Percentiles rank a stretch among this genome's conserved stretches.
Evolutionary conservation across 2,888 invertebrate genomes (phyloP).

Genomic region (Nineta flava): DNA sequence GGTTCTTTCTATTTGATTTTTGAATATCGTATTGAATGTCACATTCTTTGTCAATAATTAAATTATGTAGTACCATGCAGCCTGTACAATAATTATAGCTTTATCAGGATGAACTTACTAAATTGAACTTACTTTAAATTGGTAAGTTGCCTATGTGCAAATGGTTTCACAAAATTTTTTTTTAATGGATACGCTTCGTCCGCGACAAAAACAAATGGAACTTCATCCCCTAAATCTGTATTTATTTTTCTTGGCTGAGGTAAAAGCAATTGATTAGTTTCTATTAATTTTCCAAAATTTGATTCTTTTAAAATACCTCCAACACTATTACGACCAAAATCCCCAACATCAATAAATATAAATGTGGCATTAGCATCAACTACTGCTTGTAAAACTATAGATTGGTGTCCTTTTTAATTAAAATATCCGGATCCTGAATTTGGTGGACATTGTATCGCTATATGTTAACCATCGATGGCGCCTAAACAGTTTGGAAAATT

Average conservation of each 20-base stretch:
- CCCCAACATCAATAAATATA: conserved; percentile 13
- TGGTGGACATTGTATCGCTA: conserved; percentile 7
- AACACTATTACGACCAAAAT: conserved; percentile 14
- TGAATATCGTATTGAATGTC: background rate
- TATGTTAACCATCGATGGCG: conserved; percentile 7
- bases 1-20: background rate
- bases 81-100: background rate
- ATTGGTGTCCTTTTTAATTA: conserved; percentile 12
- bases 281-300: conserved; percentile 11
- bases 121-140: background rate
- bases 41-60: background rate
- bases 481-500: conserved; percentile 8
- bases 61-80: background rate
- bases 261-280: conserved; percentile 9
- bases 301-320: no score
- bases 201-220: background rate
- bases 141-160: background rate
- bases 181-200: background rate
- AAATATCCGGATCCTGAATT: conserved; percentile 11
- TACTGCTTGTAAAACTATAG: conserved; percentile 8
- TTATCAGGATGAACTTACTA: background rate
- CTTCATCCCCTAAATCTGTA: conserved; percentile 5
- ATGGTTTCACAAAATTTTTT: conserved; percentile 1
- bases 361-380: conserved; percentile 14
- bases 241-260: conserved; percentile 10